Percentiles rank a stretch among this genome's conserved stretches.
Evolutionary conservation across 1,140 invertebrate species (phyloP).

Genomic region (Drosophila orena): DNA sequence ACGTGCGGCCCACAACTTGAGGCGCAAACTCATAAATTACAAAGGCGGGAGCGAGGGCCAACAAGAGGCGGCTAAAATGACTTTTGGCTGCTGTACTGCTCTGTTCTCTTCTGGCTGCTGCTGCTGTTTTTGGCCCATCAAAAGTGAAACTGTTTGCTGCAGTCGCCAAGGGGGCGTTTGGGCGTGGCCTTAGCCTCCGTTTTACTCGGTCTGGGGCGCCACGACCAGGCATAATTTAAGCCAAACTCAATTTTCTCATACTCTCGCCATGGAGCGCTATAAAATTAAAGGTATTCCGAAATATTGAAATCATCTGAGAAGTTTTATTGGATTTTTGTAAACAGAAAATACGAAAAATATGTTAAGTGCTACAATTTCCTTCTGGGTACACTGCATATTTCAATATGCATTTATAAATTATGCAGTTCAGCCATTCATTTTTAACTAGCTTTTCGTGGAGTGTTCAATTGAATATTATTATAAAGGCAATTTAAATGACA

Average conservation of each 20-base stretch:
- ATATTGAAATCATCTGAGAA: not conserved
- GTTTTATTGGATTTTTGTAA: not conserved
- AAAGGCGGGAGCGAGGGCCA: slow-evolving; percentile 28
- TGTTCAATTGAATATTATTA: not conserved
- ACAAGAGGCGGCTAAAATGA: slow-evolving; percentile 60
- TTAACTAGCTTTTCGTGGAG: not conserved
- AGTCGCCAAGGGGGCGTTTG: slow-evolving; percentile 65
- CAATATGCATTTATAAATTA: too few relatives aligned
- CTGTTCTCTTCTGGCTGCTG: slow-evolving; percentile 45
- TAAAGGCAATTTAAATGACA: not conserved
- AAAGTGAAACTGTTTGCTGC: slow-evolving; percentile 78
- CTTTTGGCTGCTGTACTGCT: slow-evolving; percentile 57
- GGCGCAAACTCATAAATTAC: slow-evolving; percentile 81
- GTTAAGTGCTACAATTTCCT: too few relatives aligned
- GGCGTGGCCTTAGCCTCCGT: slow-evolving; percentile 48
- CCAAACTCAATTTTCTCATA: slow-evolving; percentile 65
- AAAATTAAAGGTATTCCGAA: slow-evolving; percentile 6
- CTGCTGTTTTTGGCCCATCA: slow-evolving; percentile 44
- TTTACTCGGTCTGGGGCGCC: slow-evolving; percentile 38
- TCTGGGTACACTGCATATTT: too few relatives aligned
- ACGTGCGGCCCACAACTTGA: slow-evolving; percentile 72
- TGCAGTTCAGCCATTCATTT: not conserved
- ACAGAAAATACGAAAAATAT: too few relatives aligned
- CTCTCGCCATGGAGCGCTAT: slow-evolving; percentile 10
- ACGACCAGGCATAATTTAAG: slow-evolving; percentile 65